Percentiles rank a stretch among this genome's conserved stretches.
Evolutionary conservation across 2,888 invertebrate genomes (phyloP).

Genomic region (Euspilapteryx auroguttella): DNA sequence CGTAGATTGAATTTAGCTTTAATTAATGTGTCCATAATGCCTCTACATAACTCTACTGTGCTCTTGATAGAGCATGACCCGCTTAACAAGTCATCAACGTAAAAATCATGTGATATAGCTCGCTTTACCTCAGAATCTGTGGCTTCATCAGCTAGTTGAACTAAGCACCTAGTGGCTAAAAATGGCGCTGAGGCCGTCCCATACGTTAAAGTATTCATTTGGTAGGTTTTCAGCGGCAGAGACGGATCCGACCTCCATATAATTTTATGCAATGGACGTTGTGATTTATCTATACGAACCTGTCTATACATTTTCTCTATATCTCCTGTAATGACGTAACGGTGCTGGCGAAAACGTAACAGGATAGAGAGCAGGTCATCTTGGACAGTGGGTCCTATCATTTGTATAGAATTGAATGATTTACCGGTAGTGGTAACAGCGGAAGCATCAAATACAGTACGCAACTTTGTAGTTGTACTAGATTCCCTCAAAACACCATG

Average conservation of each 20-base stretch:
- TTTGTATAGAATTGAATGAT: conserved; percentile 3
- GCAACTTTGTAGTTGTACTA: conserved; percentile 10
- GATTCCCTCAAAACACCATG: conserved; percentile 8
- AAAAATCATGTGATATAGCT: conserved; percentile 1
- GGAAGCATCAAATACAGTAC: no score
- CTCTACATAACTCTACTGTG: no score
- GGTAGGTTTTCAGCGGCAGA: conserved; percentile 1
- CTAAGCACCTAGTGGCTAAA: conserved; percentile 3
- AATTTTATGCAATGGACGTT: conserved; percentile 3
- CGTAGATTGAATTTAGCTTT: no score
- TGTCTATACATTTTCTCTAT: conserved; percentile 5
- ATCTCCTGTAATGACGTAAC: conserved; percentile 4
- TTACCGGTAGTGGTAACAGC: conserved; percentile 4
- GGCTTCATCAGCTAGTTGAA: not conserved
- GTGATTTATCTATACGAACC: not conserved
- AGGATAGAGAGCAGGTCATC: no score
- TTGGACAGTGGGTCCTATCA: conserved; percentile 3
- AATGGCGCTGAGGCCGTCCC: conserved; percentile 3
- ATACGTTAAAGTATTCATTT: conserved; percentile 5
- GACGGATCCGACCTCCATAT: conserved; percentile 1
- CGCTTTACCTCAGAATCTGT: not conserved
- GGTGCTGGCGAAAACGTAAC: conserved; percentile 4
- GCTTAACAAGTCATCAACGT: no score
- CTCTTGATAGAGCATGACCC: no score
- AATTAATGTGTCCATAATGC: no score